Evolutionary conservation across 2,113 vertebrate species (phyloP), one percentile per base, ranked within the genome.

Genomic region (Halichoeres trimaculatus): DNA sequence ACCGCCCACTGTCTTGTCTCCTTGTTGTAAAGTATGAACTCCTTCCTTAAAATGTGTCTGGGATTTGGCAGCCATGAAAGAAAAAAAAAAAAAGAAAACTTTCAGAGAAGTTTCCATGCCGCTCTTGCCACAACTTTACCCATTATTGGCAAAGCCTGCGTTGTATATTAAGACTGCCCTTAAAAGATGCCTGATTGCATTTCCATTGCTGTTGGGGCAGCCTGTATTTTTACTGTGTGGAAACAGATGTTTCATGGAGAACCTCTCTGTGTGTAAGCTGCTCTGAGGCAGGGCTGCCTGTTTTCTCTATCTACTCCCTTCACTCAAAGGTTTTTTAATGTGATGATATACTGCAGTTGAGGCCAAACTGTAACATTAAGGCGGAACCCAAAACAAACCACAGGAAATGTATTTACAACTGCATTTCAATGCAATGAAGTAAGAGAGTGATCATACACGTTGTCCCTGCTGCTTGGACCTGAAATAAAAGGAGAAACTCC

Each of bases 161-260:
- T 63, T 83, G 36, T 53, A 70, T 78, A 78, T 84, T 69, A 65
- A 78, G 47, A 80, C 67, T 60, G 53, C 45, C 63, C 75, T 84
- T 80, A 57, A 52, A 52, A 66, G 74, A 81, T 74, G 78, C 66
- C 47, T 90, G 81, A 89, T 90, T 90, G 80, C 78, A 86, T 89
- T 88, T 86, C 85, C 88, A 87, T 83, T 79, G 70, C 77, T 79
- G 68, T 70, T 40, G 17, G 55, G 41, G 51, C 53, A 48, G 79
- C 54, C 60, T 81, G 77, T 63, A 51, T 84, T 86, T 87, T 70
- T 69, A 82, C 59, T 50, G 69, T 73, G 80, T 71, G 62, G 80
- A 91, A 92, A 90, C 91, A 91, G 88, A 93, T 92, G 90, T 91
- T 83, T 84, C 69, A 81, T 22, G 12, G 55, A 87, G 78, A 58